Percentiles rank a stretch among this genome's conserved stretches.
Conservation (phyloP, 2,888 invertebrate species). For the Ischnura elegans region DNA sequence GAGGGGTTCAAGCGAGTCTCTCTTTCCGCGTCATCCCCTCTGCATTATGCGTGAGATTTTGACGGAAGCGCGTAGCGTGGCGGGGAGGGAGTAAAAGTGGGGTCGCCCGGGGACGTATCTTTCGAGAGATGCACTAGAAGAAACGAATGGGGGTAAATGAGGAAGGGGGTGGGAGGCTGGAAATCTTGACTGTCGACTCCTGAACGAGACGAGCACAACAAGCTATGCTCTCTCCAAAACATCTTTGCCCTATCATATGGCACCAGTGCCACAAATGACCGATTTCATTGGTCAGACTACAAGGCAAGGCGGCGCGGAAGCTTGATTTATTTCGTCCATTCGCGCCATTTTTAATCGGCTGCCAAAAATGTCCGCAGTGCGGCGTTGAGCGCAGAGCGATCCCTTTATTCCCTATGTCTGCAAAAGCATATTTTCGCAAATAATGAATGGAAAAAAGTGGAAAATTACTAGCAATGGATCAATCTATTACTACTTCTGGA, state of each 20-base stretch:
- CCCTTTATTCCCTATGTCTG: no score
- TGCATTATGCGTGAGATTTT: not conserved
- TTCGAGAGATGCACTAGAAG: not conserved
- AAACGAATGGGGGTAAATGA: constrained; percentile 23
- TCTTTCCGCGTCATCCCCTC: not conserved
- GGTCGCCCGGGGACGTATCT: not conserved
- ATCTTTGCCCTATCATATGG: not conserved
- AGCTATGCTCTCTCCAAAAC: not conserved
- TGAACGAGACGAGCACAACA: not conserved
- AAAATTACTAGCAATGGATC: no score
- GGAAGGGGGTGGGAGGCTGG: not conserved
- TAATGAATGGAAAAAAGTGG: no score
- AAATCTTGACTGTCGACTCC: not conserved
- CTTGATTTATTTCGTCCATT: no score
- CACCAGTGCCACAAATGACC: not conserved
- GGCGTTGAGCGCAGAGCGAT: no score
- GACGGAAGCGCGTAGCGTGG: not conserved
- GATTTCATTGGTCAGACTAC: not conserved
- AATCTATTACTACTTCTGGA: no score
- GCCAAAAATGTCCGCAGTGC: no score
- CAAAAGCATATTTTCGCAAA: no score
- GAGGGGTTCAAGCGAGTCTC: not conserved
- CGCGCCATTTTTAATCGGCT: no score
- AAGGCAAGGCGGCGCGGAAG: no score
- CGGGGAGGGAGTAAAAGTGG: not conserved